Evolutionary conservation across 2,113 vertebrate species (phyloP), one percentile per base, ranked within the genome.

Genomic region (Hirundichthys speculiger): DNA sequence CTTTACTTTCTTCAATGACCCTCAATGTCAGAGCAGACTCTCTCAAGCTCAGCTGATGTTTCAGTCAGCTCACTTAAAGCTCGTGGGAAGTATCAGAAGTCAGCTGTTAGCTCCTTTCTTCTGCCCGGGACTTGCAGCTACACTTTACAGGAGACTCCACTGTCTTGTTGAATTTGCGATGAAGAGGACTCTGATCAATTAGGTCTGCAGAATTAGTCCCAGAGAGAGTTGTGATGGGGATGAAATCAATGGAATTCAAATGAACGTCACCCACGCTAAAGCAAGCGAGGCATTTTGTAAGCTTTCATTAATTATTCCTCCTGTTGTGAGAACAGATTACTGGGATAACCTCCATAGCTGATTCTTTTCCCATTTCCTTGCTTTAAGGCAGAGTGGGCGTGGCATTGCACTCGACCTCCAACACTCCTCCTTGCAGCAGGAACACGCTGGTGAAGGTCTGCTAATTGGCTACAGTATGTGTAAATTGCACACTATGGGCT

Each of bases 211-310:
- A 80, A 86, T 80, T 62, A 69, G 73, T 69, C 80, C 84, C 83
- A 34, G 25, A 52, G 79, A 74, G 81, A 73, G 42, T 15, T 22
- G 47, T 48, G 49, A 71, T 65, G 38, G 45, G 75, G 73, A 57
- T 58, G 21, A 80, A 87, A 90, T 92, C 86, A 86, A 86, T 86
- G 69, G 22, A 73, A 77, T 87, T 86, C 70, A 89, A 90, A 89
- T 86, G 77, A 84, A 68, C 52, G 45, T 74, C 39, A 46, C 78
- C 72, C 78, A 75, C 64, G 50, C 65, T 19, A 38, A 64, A 47
- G 66, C 71, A 50, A 73, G 77, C 15, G 24, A 74, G 53, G 74
- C 60, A 20, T 72, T 76, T 84, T 73, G 54, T 52, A 27, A 76
- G 61, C 64, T 75, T 71, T 61, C 80, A 88, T 85, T 69, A 79